These are phyloP conservation scores for Hirudo medicinalis DNA, from an alignment of 1,140 invertebrate genomes.

Conservation along the genomic window DNA sequence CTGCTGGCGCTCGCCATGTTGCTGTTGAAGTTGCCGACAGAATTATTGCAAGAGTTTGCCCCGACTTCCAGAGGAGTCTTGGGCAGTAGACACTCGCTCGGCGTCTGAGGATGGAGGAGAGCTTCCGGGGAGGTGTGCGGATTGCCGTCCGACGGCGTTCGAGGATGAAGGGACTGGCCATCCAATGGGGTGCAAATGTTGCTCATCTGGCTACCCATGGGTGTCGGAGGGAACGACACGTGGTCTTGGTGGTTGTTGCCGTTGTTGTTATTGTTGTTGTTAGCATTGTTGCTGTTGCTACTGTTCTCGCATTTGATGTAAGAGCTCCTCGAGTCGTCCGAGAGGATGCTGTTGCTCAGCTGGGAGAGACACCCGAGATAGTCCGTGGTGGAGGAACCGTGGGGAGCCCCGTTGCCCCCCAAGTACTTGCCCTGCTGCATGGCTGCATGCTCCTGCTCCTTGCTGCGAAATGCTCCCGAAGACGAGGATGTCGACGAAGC, in stretches of 20 bases:
- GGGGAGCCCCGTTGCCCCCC: no score
- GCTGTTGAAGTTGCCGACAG: neutral
- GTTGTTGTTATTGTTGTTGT: slow-evolving; percentile 1
- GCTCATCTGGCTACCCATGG: slow-evolving; percentile 16
- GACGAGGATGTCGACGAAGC: no score
- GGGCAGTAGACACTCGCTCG: neutral
- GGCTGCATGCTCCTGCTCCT: no score
- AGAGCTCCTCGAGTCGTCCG: neutral
- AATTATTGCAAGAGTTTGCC: neutral
- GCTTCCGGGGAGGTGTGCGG: slow-evolving; percentile 16
- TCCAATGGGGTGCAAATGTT: slow-evolving; percentile 16
- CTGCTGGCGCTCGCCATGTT: neutral
- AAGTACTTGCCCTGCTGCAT: no score
- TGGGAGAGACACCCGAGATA: slow-evolving; percentile 18
- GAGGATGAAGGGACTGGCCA: slow-evolving; percentile 17
- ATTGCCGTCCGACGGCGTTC: slow-evolving; percentile 13
- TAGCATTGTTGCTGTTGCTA: neutral
- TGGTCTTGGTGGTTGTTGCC: slow-evolving; percentile 12
- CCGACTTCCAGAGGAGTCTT: neutral
- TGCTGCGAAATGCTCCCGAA: no score
- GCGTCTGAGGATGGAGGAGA: neutral
- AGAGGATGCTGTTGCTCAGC: slow-evolving; percentile 10
- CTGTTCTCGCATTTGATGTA: neutral
- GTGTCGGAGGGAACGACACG: slow-evolving; percentile 14
- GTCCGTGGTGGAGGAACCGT: neutral